Evolutionary conservation across 1,140 invertebrate species (phyloP).

Genomic region (Bombus pyrosoma): DNA sequence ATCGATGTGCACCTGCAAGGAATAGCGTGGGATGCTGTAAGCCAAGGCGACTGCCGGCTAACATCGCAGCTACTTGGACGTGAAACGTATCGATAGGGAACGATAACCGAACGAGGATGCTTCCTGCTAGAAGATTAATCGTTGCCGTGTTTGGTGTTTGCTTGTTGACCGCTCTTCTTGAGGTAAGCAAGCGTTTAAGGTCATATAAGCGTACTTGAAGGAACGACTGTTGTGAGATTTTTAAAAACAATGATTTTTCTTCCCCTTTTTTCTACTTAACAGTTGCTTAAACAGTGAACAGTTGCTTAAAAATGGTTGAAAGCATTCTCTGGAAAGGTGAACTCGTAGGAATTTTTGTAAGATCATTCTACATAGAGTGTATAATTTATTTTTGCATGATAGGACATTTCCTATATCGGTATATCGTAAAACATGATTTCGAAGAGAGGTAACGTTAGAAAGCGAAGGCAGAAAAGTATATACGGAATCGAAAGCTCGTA

Average conservation of each 20-base stretch:
- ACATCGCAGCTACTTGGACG: not conserved
- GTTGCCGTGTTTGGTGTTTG: constrained; percentile 26
- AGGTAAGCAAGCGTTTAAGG: constrained; percentile 22
- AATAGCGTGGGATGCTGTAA: constrained; percentile 38
- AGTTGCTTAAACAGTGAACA: too few species aligned
- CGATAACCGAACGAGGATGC: constrained; percentile 33
- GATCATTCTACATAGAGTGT: too few species aligned
- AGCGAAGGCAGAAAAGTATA: too few species aligned
- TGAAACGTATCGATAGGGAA: constrained; percentile 16
- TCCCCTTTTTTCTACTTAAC: not conserved
- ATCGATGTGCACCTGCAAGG: constrained; percentile 30
- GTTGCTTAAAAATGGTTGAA: not conserved
- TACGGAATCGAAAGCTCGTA: too few species aligned
- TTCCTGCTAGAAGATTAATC: constrained; percentile 18
- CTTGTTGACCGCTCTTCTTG: constrained; percentile 30
- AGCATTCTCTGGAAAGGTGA: too few species aligned
- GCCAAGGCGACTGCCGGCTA: constrained; percentile 16
- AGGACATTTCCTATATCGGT: too few species aligned
- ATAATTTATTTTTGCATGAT: too few species aligned
- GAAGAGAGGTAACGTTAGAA: too few species aligned
- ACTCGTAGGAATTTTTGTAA: too few species aligned
- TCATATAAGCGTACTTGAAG: not conserved
- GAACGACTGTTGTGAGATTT: not conserved
- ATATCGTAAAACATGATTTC: too few species aligned
- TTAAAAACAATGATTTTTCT: not conserved